Evolutionary conservation across 37 sponge, comb jelly and placozoan genomes (phyloP), one percentile per base, ranked within the genome.

Genomic region (Agelas oroides): DNA sequence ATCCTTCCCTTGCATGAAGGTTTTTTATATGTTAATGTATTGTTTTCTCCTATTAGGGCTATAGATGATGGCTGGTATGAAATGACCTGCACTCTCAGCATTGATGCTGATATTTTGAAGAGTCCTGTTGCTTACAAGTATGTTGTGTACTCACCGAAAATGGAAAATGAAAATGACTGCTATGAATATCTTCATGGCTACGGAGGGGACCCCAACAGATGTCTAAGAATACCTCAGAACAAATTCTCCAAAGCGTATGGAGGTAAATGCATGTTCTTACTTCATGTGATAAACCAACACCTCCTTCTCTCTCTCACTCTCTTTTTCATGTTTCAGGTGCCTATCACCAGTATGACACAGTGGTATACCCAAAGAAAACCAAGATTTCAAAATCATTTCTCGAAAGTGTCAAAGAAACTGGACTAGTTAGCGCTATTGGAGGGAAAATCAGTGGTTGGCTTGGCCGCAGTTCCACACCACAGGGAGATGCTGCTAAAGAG

Each of bases 311-410:
- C n/a, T n/a, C n/a, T n/a, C n/a, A n/a, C n/a, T n/a, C 30, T 17
- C 31, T 59, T 30, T 24, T 52, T 12, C 38, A 76, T 14, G 20
- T 19, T 56, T 34, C 33, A 84, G 84, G 76, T 75, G 32, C 17
- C 23, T 65, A 65, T 30, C 34, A 77, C 23, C 88, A 81, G 70
- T 75, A 67, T 88, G 88, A 88, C 66, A 81, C 78, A 24, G 75
- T 88, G 77, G 30, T 81, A 27, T 81, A 58, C 19, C 88, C 88
- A 2, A 61, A 81, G 28, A 28, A 56, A 20, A 67, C 14, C 25
- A 73, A 56, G 63, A 1, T 8, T 3, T 8, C 73, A 72, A 70
- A 38, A 56, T 3, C 33, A 1, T 23, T 16, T 38, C 5, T 57
- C 1, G 39, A 41, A 62, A 83, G 53, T 61, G 31, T 53, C 32